Evolutionary conservation across 2,888 invertebrate species (phyloP).

Genomic region (Scaptomyza cyrtandrae): DNA sequence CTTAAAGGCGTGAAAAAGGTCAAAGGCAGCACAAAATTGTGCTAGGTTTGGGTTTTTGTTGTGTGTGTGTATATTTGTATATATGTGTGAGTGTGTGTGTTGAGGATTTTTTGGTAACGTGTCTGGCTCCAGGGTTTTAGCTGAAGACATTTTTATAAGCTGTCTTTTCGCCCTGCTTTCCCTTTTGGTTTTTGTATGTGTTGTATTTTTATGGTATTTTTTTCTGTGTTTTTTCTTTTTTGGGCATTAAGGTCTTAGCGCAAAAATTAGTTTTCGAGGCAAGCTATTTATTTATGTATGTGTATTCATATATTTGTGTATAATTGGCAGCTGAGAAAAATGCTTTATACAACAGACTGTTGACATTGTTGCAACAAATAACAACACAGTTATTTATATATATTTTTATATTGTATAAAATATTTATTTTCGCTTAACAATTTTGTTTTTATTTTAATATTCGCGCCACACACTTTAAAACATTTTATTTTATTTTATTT

Average conservation of each 20-base stretch:
- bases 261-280: conserved; percentile 19
- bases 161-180: conserved; percentile 23
- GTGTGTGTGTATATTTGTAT: no score
- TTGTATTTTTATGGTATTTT: conserved; percentile 15
- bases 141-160: conserved; percentile 49
- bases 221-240: not conserved
- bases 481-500: not conserved
- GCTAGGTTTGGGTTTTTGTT: not conserved
- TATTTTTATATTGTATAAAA: conserved; percentile 38
- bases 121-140: conserved; percentile 7
- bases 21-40: conserved; percentile 64
- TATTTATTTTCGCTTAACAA: conserved; percentile 19
- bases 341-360: conserved; percentile 19
- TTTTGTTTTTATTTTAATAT: conserved; percentile 10
- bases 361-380: conserved; percentile 27
- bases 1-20: conserved; percentile 78
- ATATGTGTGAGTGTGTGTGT: not conserved
- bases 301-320: conserved; percentile 7
- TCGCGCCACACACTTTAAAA: not conserved
- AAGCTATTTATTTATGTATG: conserved; percentile 26
- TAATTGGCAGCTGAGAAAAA: conserved; percentile 23
- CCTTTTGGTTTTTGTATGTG: conserved; percentile 20
- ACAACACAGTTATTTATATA: conserved; percentile 40
- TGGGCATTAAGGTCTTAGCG: conserved; percentile 27
- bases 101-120: conserved; percentile 1